phyloP scores from a whole-genome alignment of 2,113 vertebrate genomes.

The Junco hyemalis region DNA sequence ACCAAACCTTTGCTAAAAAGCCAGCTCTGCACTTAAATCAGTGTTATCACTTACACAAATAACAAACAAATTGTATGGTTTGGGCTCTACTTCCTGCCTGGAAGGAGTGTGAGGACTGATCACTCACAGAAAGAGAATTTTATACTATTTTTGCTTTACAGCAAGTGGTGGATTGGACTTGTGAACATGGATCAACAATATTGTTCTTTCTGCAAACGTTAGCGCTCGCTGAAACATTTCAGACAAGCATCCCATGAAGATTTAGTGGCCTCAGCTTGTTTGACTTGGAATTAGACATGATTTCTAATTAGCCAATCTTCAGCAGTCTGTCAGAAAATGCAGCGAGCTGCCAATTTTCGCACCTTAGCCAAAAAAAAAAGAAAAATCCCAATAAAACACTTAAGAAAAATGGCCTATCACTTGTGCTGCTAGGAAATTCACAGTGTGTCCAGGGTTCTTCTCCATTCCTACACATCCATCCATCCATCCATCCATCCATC shows the following conservation, averaged over 20 bases:
- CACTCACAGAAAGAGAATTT: constrained; percentile 40
- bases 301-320: constrained; percentile 75
- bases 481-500: background rate
- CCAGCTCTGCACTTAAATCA: background rate
- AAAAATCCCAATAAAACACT: constrained; percentile 55
- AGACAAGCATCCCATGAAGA: constrained; percentile 70
- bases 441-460: background rate
- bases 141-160: constrained; percentile 17
- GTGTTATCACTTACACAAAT: constrained; percentile 45
- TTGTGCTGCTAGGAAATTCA: constrained; percentile 26
- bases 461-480: background rate
- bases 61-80: background rate
- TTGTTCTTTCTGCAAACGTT: constrained; percentile 66
- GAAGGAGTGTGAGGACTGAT: constrained; percentile 67
- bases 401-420: constrained; percentile 38
- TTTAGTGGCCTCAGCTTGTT: constrained; percentile 69
- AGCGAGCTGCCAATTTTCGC: constrained; percentile 70
- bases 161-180: background rate
- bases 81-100: constrained; percentile 53
- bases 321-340: constrained; percentile 60
- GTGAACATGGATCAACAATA: constrained; percentile 43
- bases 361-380: constrained; percentile 60
- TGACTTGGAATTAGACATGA: constrained; percentile 68
- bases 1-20: background rate
- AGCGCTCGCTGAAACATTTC: constrained; percentile 60